Evolutionary conservation across 2,797 vertebrate genomes (phyloP), one percentile per base, ranked within the genome.

Genomic region (Poeciliopsis infans): DNA sequence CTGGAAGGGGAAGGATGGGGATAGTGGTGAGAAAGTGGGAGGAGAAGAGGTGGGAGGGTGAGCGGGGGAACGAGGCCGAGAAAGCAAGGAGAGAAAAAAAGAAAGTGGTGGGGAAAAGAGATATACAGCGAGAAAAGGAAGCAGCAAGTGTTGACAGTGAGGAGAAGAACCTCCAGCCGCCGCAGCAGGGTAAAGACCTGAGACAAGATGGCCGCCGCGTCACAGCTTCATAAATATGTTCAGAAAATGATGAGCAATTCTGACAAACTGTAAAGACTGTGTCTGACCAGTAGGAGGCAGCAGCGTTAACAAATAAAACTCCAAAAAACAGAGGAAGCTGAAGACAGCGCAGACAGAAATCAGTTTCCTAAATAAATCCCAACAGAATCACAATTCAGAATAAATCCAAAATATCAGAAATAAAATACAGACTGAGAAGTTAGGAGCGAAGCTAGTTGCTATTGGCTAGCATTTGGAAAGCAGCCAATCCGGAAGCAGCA

Each of bases 121-220:
- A 85, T 83, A 90, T 91, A 90, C 82, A 91, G 88, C 79, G 86
- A 75, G 25, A 81, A 84, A 88, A 89, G 84, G 86, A 83, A 88
- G 86, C 88, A 80, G 83, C 82, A 79, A 80, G 88, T 80, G 70
- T 89, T 85, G 71, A 89, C 80, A 86, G 75, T 49, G 76, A 72
- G 77, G 75, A 74, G 76, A 81, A 61, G 81, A 49, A 89, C 90
- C 87, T 88, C 80, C 12, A 87, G 85, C 66, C 74, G 90, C 73
- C 55, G 76, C 91, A 87, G 41, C 74, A 77, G 87, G 84, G 66
- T 78, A 57, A 80, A 76, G 36, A 75, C 53, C 69, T 81, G 84
- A 77, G 55, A 70, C 70, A 57, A 23, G 10, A 0, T 0, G 45
- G 55, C n/a, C 25, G 55, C 55, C 55, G n/a, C 1, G n/a, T 13